Percentiles rank a stretch among this genome's conserved stretches.
Evolutionary conservation across 1,140 invertebrate species (phyloP).

Genomic region (Cylas formicarius): DNA sequence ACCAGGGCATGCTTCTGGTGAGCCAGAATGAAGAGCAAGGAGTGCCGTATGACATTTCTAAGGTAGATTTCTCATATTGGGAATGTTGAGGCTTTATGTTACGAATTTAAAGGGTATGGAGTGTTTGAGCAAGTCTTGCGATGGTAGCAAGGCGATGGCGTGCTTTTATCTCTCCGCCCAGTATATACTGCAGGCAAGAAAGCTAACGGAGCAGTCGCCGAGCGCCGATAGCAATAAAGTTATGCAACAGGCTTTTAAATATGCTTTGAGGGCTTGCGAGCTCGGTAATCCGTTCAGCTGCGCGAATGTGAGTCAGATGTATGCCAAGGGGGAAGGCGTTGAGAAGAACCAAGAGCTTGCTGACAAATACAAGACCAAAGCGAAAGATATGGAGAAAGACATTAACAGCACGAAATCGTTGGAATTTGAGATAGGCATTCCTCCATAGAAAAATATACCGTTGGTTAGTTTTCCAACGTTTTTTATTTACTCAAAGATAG

Average conservation of each 20-base stretch:
- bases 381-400: constrained; percentile 61
- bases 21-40: constrained; percentile 45
- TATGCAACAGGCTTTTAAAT: constrained; percentile 66
- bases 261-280: constrained; percentile 69
- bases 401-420: constrained; percentile 51
- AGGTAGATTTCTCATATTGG: constrained; percentile 39
- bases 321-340: constrained; percentile 60
- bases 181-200: constrained; percentile 64
- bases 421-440: constrained; percentile 65
- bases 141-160: constrained; percentile 58
- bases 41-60: constrained; percentile 48
- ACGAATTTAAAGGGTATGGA: constrained; percentile 48
- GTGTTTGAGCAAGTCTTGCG: constrained; percentile 65
- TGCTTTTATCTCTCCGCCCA: constrained; percentile 75
- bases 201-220: constrained; percentile 41
- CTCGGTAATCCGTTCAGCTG: constrained; percentile 76
- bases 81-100: neutral
- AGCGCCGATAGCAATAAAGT: constrained; percentile 61
- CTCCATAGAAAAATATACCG: no score
- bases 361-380: constrained; percentile 62
- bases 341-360: constrained; percentile 63
- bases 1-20: constrained; percentile 64
- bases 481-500: constrained; percentile 8
- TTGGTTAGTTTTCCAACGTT: no score
- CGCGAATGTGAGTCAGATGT: constrained; percentile 80